Percentiles rank a stretch among this genome's conserved stretches.
These are phyloP conservation scores for Drosophila lacteicornis DNA, from an alignment of 1,140 invertebrate species.

Conservation along the genomic window DNA sequence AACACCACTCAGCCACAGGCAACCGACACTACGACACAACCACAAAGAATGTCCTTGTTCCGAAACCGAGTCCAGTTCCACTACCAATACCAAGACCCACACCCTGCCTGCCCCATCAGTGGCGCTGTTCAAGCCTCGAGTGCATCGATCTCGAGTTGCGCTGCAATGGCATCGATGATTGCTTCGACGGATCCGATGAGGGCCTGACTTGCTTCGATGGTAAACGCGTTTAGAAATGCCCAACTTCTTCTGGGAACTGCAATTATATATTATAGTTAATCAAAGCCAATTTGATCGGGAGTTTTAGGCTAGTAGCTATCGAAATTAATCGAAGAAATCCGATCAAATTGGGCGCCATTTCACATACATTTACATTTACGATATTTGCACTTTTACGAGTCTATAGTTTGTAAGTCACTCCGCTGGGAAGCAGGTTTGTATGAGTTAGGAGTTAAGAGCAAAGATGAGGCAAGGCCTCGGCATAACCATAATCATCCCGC, in stretches of 20 bases:
- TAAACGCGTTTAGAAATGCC: conserved; percentile 40
- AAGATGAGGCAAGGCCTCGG: background rate
- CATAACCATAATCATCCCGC: conserved; percentile 48
- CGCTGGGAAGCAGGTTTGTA: conserved; percentile 32
- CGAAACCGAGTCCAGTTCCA: conserved; percentile 15
- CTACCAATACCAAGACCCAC: conserved; percentile 5
- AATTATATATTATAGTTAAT: background rate
- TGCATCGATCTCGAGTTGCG: conserved; percentile 83
- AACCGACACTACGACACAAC: conserved; percentile 25
- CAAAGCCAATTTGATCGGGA: background rate
- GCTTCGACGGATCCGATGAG: conserved; percentile 90
- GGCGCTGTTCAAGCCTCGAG: conserved; percentile 84
- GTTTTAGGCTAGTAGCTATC: background rate
- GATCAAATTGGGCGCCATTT: conserved; percentile 6
- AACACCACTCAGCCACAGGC: conserved; percentile 8
- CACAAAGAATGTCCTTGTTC: conserved; percentile 10
- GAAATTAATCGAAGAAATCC: background rate
- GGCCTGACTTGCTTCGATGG: conserved; percentile 49
- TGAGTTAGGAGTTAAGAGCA: background rate
- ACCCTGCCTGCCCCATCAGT: conserved; percentile 69
- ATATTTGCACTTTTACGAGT: background rate
- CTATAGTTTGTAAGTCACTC: conserved; percentile 25
- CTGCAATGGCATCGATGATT: conserved; percentile 90
- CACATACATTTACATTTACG: background rate
- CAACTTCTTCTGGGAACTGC: background rate